These are phyloP conservation scores for Pachyuromys duprasi DNA, from an alignment of 2,797 vertebrate genomes.

Conservation along the genomic window DNA sequence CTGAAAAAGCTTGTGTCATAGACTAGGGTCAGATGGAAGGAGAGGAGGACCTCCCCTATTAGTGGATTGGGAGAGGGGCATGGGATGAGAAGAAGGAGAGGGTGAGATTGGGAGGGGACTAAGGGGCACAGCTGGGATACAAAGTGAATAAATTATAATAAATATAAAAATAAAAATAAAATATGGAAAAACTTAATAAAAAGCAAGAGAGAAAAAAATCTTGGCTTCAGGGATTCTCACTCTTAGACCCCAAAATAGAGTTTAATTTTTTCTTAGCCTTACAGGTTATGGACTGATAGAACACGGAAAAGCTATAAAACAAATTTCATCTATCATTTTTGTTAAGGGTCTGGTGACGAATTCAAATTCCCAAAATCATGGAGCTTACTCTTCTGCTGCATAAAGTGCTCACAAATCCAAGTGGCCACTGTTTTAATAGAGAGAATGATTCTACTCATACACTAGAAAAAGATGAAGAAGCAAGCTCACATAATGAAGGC, in stretches of 20 bases:
- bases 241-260: background rate
- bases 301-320: background rate
- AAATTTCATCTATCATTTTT: background rate
- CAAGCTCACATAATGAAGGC: background rate
- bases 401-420: background rate
- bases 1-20: background rate
- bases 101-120: too few relatives aligned
- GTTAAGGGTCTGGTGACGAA: background rate
- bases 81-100: too few relatives aligned
- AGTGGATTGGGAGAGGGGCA: too few relatives aligned
- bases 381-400: background rate
- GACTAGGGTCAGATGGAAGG: too few relatives aligned
- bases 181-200: too few relatives aligned
- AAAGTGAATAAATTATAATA: too few relatives aligned
- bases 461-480: background rate
- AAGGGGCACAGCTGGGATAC: too few relatives aligned
- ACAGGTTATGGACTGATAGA: background rate
- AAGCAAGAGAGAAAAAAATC: background rate
- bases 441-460: background rate
- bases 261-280: background rate
- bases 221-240: background rate
- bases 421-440: background rate
- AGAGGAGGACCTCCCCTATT: too few relatives aligned
- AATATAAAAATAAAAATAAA: too few relatives aligned
- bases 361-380: background rate